These are phyloP conservation scores for Mormyrus iriodes DNA, from an alignment of 2,113 vertebrate species.

Conservation along the genomic window DNA sequence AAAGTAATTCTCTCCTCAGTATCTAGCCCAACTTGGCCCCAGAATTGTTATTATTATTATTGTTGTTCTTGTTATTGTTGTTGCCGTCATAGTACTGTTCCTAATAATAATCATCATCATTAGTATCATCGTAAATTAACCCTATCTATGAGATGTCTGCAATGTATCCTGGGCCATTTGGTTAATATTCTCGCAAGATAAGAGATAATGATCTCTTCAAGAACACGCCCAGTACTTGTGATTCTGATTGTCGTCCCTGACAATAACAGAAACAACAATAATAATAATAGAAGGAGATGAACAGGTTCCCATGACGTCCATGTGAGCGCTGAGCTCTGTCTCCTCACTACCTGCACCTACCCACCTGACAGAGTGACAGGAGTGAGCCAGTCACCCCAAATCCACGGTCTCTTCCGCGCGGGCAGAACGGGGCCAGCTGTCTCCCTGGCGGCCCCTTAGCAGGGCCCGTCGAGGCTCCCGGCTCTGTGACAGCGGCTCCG, in stretches of 20 bases:
- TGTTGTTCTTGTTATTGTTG: not conserved
- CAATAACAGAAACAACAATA: not conserved
- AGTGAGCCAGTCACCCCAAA: not conserved
- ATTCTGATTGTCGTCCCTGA: not conserved
- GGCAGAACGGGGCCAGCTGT: not conserved
- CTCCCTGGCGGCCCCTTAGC: not conserved
- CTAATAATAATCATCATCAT: not conserved
- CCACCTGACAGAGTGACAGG: not conserved
- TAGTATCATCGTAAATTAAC: not conserved
- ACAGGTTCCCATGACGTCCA: not conserved
- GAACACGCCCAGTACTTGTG: not conserved
- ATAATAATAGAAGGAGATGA: not conserved
- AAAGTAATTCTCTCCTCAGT: not conserved
- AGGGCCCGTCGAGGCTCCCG: not conserved
- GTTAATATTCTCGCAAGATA: not conserved
- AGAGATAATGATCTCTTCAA: not conserved
- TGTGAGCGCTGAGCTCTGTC: not conserved
- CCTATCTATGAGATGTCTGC: not conserved
- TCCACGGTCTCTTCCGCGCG: not conserved
- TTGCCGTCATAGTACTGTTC: not conserved
- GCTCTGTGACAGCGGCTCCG: not conserved
- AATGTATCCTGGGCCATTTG: not conserved
- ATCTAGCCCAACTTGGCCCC: not conserved
- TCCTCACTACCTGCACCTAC: not conserved
- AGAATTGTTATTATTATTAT: not conserved